Evolutionary conservation across 2,113 vertebrate genomes (phyloP).

Genomic region (Scartelaos histophorus): DNA sequence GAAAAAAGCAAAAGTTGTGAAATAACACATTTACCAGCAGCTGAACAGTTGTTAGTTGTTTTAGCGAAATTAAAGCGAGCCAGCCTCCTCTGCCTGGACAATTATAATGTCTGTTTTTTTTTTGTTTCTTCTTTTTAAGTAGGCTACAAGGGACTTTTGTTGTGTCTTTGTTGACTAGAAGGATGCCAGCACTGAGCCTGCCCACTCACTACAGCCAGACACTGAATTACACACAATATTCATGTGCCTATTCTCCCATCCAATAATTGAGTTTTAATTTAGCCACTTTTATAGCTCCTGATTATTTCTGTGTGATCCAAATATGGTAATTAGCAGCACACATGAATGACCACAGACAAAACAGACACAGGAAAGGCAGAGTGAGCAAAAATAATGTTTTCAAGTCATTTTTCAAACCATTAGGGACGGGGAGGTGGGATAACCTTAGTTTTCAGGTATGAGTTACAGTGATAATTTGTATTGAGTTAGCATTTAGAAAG

Average conservation of each 20-base stretch:
- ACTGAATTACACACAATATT: constrained; percentile 29
- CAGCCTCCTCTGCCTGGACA: constrained; percentile 43
- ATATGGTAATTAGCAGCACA: constrained; percentile 29
- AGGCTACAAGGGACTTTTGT: constrained; percentile 53
- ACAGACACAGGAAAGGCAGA: constrained; percentile 25
- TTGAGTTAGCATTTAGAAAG: constrained; percentile 3
- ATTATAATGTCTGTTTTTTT: constrained; percentile 30
- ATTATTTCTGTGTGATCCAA: constrained; percentile 38
- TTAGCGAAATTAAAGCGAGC: constrained; percentile 33
- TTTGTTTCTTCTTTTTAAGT: constrained; percentile 28
- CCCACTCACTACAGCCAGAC: constrained; percentile 32
- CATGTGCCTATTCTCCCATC: constrained; percentile 34
- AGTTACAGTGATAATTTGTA: not conserved
- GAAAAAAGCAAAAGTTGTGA: constrained; percentile 48
- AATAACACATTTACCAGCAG: constrained; percentile 22
- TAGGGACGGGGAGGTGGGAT: constrained; percentile 1
- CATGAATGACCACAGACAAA: constrained; percentile 26
- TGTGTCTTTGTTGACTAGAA: constrained; percentile 46
- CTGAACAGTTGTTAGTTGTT: constrained; percentile 46
- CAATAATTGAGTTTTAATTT: constrained; percentile 22
- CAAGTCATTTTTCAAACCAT: not conserved
- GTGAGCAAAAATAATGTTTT: constrained; percentile 4
- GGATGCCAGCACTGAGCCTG: constrained; percentile 29
- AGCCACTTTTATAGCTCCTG: constrained; percentile 32
- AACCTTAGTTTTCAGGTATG: constrained; percentile 9